Conservation (phyloP, 2,888 invertebrate genomes). For the Tiliacea citrago region DNA sequence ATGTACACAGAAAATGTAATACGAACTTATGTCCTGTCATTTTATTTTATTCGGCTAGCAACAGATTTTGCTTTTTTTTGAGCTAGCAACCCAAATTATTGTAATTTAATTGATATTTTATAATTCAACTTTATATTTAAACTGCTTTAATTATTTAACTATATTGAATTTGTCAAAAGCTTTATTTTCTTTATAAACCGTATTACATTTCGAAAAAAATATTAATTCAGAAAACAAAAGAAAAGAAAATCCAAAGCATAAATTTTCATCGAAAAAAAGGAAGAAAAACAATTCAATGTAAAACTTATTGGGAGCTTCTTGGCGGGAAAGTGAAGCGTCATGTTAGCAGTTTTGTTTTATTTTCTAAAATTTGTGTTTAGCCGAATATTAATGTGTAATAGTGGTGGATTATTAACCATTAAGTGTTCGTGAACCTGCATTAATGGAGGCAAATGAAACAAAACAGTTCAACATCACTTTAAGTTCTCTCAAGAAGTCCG, state of each 20-base stretch:
- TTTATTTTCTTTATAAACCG: conserved; percentile 28
- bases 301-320: conserved; percentile 52
- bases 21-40: conserved; percentile 36
- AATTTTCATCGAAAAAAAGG: conserved; percentile 22
- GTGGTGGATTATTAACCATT: too few relatives aligned
- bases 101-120: background rate
- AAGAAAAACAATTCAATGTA: conserved; percentile 49
- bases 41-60: background rate
- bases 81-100: background rate
- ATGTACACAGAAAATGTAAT: conserved; percentile 63
- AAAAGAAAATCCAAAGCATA: conserved; percentile 56
- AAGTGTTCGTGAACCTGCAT: too few relatives aligned
- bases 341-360: too few relatives aligned
- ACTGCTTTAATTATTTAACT: background rate
- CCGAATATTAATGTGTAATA: too few relatives aligned
- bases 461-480: too few relatives aligned
- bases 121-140: background rate
- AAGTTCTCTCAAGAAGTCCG: too few relatives aligned
- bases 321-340: too few relatives aligned
- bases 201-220: conserved; percentile 54
- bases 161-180: background rate
- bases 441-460: too few relatives aligned
- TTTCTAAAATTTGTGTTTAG: too few relatives aligned
- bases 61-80: background rate
- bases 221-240: conserved; percentile 48